Base-by-base conservation (phyloP, 2,797 vertebrate species). In the Ceyx erithaca region DNA sequence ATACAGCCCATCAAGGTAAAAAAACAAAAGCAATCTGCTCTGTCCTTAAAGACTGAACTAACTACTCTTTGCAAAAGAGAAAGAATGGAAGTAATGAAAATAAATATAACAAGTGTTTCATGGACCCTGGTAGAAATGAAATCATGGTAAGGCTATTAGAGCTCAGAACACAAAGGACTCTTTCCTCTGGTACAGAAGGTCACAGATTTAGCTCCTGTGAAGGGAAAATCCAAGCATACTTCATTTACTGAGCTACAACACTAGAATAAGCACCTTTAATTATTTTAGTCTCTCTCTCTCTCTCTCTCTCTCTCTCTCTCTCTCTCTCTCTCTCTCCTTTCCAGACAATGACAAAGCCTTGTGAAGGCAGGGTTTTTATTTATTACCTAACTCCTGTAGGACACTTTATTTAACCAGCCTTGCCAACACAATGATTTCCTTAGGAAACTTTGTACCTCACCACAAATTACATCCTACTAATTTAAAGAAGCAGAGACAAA, bases 241-340 rank as follows among this genome's bases (percentile, higher is more conserved):
- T 72, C 89, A 78, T 89, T 89, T 80, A 49, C 49, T 92, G 55
- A 77, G 55, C 62, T 67, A 73, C 58, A 78, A 40, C 55, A 85
- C 68, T 40, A 59, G 87, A 85, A 95, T 85, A 82, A 68, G 55
- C 70, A 96, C 92, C 85, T 96, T 95, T 92, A 96, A 96, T 96
- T 95, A 94, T 96, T 92, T 95, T 64, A 90, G 46, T 67, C 83
- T 79, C 63, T 72, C 73, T 75, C 71, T 75, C 71, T 88, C 69
- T 80, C 77, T 40, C 62, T 88, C 69, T 80, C 77, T 33, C 33
- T 33, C 33, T 33, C 33, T 33, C 33, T 67, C 83, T 79, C 63
- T 76, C 73, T 75, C 71, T 83, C 68, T 88, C 69, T 80, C 77
- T 40, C 62, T 88, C 69, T 80, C 77, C 61, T 86, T 94, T 93